Evolutionary conservation across 2,888 invertebrate genomes (phyloP), one percentile per base, ranked within the genome.

Genomic region (Junonia oenone): DNA sequence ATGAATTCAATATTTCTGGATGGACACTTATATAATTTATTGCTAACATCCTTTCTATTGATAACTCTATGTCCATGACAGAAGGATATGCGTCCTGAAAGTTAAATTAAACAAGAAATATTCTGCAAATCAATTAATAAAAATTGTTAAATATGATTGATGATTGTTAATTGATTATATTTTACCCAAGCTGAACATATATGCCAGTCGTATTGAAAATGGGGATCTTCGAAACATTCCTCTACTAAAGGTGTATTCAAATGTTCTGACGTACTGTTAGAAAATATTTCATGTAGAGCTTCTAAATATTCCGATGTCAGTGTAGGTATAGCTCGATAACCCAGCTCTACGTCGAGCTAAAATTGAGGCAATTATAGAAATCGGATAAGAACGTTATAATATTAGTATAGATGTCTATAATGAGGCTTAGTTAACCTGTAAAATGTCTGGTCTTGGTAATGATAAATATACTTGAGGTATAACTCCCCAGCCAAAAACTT

Each of bases 21-120:
- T 85, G 81, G 0, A 72, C 63, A 58, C 76, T 74, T 11, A 93
- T 77, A 63, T 91, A 82, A 35, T 88, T 75, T 51, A 79, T 83
- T 1, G 91, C 82, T 47, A 92, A 68, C 62, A 83, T 72, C 64
- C 92, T 85, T 73, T 94, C 93, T 60, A 92, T 87, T 1, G 92
- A 91, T 72, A 93, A 79, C 53, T 92, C 92, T 51, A 93, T 92
- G 61, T 93, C 93, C 74, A 91, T 85, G n/a, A 66, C 62, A 6
- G 89, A 84, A 6, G 93, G 93, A 66, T 80, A 85, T 1, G 66
- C 72, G 56, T 92, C 91, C 85, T 91, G 53, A 58, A 77, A 69
- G 15, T 9, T 15, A 9, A 37, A 15, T 3, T 35, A 40, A 8
- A 9, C 1, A 6, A 6, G 9, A 3, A 17, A 17, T 38, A 2